These are phyloP conservation scores for Anorthoa munda DNA, from an alignment of 2,888 invertebrate species.

Conservation along the genomic window DNA sequence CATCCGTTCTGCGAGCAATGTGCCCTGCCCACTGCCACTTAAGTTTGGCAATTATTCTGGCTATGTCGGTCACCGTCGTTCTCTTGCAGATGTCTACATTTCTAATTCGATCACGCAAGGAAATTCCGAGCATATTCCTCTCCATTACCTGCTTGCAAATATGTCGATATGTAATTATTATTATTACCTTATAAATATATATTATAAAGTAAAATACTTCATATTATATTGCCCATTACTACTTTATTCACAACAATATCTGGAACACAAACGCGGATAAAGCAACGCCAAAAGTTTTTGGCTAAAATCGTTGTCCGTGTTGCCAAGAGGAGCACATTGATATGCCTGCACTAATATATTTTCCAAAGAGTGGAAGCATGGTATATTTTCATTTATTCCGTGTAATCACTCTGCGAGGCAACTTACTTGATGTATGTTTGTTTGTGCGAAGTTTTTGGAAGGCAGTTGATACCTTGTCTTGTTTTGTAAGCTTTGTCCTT, in stretches of 20 bases:
- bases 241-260: slow-evolving; percentile 21
- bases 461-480: not conserved
- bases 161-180: too few relatives aligned
- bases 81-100: too few relatives aligned
- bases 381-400: slow-evolving; percentile 53
- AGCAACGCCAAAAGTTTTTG: slow-evolving; percentile 64
- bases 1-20: too few relatives aligned
- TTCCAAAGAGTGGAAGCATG: slow-evolving; percentile 19
- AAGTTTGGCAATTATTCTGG: too few relatives aligned
- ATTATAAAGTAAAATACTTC: not conserved
- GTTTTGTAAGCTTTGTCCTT: not conserved
- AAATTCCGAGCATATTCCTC: too few relatives aligned
- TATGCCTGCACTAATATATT: slow-evolving; percentile 43
- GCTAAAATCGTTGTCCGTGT: slow-evolving; percentile 60
- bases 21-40: too few relatives aligned
- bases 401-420: slow-evolving; percentile 52
- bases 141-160: too few relatives aligned
- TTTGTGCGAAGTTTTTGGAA: slow-evolving; percentile 34
- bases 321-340: slow-evolving; percentile 59
- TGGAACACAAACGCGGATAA: slow-evolving; percentile 49
- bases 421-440: slow-evolving; percentile 39
- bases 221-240: slow-evolving; percentile 18
- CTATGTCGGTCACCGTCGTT: too few relatives aligned
- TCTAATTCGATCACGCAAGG: too few relatives aligned
- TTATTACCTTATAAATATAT: too few relatives aligned